phyloP scores from a whole-genome alignment of 92 coral and sea anemone genomes.

The Pocillopora meandrina region DNA sequence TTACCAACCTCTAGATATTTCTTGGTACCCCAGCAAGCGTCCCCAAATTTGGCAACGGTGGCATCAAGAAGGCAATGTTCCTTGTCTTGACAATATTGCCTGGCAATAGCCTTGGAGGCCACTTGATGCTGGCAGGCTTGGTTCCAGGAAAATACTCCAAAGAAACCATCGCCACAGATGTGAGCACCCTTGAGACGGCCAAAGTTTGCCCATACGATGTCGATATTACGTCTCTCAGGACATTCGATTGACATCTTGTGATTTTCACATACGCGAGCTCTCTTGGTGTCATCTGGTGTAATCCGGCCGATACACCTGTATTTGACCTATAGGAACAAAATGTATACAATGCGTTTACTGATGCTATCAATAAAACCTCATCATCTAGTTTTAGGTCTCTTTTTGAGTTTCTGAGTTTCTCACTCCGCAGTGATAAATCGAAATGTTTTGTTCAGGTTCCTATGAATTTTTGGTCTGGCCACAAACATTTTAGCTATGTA shows the following conservation, averaged over 20 bases:
- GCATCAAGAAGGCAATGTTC: not conserved
- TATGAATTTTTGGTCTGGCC: no score
- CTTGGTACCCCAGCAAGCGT: conserved; percentile 1
- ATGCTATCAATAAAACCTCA: no score
- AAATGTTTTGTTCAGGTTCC: no score
- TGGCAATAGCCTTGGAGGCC: not conserved
- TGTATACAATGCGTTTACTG: no score
- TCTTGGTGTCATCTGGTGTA: not conserved
- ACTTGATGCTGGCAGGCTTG: not conserved
- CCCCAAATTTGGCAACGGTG: not conserved
- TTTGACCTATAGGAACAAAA: not conserved
- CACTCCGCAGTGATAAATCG: no score
- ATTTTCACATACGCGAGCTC: not conserved
- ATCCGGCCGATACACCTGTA: not conserved
- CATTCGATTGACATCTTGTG: not conserved
- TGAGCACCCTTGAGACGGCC: not conserved
- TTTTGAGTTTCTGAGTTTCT: no score
- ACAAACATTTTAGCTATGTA: no score
- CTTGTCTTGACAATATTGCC: not conserved
- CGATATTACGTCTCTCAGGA: not conserved
- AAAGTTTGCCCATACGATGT: conserved; percentile 7
- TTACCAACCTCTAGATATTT: conserved; percentile 5
- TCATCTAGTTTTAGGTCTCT: no score
- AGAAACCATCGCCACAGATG: conserved; percentile 8
- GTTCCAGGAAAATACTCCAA: conserved; percentile 4